A percentile compares a stretch with the other conserved stretches of the same genome.
Evolutionary conservation across 2,113 vertebrate species (phyloP).

Genomic region (Peromyscus leucopus): DNA sequence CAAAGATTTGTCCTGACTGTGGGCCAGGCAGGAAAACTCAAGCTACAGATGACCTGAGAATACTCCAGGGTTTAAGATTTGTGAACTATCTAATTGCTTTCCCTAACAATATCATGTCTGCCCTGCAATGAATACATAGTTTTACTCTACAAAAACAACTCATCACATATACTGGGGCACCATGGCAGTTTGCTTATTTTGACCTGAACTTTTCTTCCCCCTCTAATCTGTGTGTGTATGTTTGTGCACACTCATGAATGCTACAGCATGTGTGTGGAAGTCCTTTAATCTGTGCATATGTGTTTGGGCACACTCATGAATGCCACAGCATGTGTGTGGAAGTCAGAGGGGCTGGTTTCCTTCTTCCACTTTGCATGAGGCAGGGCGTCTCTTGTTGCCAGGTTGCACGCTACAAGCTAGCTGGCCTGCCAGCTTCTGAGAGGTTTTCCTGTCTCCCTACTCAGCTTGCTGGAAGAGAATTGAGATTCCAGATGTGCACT

Average conservation of each 20-base stretch:
- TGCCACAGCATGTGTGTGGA: background rate
- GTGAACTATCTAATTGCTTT: background rate
- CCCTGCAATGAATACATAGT: background rate
- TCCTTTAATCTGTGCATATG: background rate
- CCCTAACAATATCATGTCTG: background rate
- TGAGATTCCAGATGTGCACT: too few species aligned
- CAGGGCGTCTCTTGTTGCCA: background rate
- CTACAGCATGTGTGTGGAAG: background rate
- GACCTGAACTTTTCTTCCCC: background rate
- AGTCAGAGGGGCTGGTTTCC: background rate
- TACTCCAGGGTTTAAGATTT: background rate
- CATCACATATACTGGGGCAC: background rate
- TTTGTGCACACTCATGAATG: background rate
- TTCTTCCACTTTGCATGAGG: background rate
- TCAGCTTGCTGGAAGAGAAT: background rate
- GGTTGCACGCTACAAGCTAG: background rate
- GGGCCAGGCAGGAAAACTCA: too few species aligned
- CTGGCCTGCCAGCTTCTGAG: background rate
- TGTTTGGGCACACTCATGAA: background rate
- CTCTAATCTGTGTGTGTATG: background rate
- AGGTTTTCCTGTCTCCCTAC: background rate
- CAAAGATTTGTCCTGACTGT: too few species aligned
- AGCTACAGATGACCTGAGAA: background rate
- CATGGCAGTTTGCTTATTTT: background rate
- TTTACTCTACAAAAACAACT: background rate